Evolutionary conservation across 2,113 vertebrate genomes (phyloP).

Genomic region (Theristicus caerulescens): DNA sequence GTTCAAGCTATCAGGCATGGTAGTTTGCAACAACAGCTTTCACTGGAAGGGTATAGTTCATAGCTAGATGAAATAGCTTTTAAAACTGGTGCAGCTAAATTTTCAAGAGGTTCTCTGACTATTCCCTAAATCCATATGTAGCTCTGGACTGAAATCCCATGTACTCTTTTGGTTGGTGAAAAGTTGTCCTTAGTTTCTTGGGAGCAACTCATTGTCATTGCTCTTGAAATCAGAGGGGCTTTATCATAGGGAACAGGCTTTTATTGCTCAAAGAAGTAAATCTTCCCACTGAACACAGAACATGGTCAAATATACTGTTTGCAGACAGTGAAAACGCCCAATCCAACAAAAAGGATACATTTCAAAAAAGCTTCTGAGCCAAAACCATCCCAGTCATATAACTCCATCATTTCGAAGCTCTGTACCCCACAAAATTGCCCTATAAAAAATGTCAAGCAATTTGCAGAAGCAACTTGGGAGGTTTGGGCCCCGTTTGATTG

Average conservation of each 20-base stretch:
- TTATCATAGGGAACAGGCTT: not conserved
- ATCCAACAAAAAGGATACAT: not conserved
- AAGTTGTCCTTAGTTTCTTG: not conserved
- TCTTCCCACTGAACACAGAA: not conserved
- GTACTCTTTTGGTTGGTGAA: not conserved
- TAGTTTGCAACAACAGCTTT: not conserved
- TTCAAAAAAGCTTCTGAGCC: not conserved
- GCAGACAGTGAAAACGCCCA: not conserved
- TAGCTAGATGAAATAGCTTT: not conserved
- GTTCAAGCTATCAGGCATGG: not conserved
- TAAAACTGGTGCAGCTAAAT: not conserved
- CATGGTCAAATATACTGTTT: not conserved
- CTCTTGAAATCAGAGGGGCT: not conserved
- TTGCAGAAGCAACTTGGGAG: conserved; percentile 1
- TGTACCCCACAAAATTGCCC: not conserved
- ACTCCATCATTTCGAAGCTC: not conserved
- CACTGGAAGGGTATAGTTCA: not conserved
- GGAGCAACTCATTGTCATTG: not conserved
- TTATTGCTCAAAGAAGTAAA: not conserved
- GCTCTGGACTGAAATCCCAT: not conserved
- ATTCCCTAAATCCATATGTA: not conserved
- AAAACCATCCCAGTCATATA: not conserved
- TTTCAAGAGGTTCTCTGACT: not conserved
- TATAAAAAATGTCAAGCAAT: not conserved
- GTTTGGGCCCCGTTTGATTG: not conserved